These are phyloP conservation scores for Pantherophis guttatus DNA, from an alignment of 2,113 vertebrate genomes.

Conservation along the genomic window DNA sequence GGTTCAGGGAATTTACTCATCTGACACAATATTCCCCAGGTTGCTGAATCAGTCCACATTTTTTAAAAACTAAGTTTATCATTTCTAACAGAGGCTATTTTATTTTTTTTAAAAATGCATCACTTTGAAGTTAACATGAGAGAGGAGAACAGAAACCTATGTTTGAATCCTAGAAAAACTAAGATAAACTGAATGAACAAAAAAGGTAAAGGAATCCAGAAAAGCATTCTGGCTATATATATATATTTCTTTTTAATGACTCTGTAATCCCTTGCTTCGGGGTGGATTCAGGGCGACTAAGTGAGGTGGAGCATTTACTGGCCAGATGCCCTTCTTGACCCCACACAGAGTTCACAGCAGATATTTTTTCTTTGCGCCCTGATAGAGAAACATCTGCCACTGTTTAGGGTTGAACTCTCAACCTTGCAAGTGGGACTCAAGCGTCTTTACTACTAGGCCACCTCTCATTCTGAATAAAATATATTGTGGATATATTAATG, in stretches of 20 bases:
- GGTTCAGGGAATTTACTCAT: background rate
- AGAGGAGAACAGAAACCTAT: background rate
- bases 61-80: background rate
- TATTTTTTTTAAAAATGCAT: background rate
- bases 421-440: too few species aligned
- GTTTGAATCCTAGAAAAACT: accelerated
- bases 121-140: background rate
- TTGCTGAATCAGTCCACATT: background rate
- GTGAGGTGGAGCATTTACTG: too few species aligned
- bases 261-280: too few species aligned
- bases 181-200: accelerated
- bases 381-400: too few species aligned
- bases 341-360: too few species aligned
- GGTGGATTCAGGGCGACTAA: too few species aligned
- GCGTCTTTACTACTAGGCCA: too few species aligned
- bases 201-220: background rate
- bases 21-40: background rate
- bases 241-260: background rate
- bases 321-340: too few species aligned
- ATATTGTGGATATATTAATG: background rate
- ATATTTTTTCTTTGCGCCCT: too few species aligned
- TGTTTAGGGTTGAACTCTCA: too few species aligned
- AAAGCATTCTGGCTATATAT: background rate
- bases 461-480: too few species aligned
- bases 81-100: background rate